A percentile compares a stretch with the other conserved stretches of the same genome.
Evolutionary conservation across 2,797 vertebrate genomes (phyloP).

Genomic region (Lepus oiostolus): DNA sequence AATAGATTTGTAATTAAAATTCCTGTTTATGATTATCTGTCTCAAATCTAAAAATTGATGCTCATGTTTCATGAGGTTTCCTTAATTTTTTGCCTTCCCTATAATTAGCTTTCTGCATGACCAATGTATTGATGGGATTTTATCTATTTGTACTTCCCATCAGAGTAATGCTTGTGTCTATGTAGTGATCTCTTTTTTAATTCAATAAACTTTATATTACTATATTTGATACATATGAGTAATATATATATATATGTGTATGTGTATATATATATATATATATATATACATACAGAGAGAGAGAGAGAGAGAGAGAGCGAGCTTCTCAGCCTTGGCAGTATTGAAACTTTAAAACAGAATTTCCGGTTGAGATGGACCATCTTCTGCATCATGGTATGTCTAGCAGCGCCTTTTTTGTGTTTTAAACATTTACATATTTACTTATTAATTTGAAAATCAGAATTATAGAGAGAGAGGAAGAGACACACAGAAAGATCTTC

Average conservation of each 20-base stretch:
- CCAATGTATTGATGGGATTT: neutral
- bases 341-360: neutral
- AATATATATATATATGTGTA: too few relatives aligned
- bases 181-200: neutral
- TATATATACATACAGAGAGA: too few relatives aligned
- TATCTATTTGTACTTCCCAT: conserved; percentile 22
- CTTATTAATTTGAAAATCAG: too few relatives aligned
- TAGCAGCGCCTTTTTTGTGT: neutral
- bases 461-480: too few relatives aligned
- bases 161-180: neutral
- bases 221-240: neutral
- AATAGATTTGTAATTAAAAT: neutral
- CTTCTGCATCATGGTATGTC: neutral
- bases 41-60: conserved; percentile 2
- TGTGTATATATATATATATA: too few relatives aligned
- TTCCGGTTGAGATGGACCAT: neutral
- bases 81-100: neutral
- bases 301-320: too few relatives aligned
- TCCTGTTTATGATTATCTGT: neutral
- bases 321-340: neutral
- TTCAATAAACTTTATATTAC: neutral
- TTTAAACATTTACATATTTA: too few relatives aligned
- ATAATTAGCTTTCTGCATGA: neutral
- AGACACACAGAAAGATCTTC: too few relatives aligned
- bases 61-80: neutral